These are phyloP conservation scores for Eulithis prunata DNA, from an alignment of 2,888 invertebrate genomes.

Conservation along the genomic window DNA sequence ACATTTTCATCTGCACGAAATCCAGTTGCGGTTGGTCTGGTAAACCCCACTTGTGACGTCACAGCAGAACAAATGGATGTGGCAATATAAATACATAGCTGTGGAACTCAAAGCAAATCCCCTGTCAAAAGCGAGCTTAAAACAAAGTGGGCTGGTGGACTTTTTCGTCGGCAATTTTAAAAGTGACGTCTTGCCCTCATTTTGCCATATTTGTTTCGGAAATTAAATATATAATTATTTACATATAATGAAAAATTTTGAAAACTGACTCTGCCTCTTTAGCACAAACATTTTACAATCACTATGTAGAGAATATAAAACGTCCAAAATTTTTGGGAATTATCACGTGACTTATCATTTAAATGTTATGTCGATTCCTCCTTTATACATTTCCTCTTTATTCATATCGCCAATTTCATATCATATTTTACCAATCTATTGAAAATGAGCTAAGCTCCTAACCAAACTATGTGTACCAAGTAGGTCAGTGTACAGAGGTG, in stretches of 20 bases:
- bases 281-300: no score
- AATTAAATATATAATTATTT: no score
- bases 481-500: constrained; percentile 38
- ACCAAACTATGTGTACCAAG: constrained; percentile 8
- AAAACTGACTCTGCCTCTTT: no score
- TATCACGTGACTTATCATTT: no score
- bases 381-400: no score
- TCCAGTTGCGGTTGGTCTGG: constrained; percentile 2
- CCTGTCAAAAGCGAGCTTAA: constrained; percentile 33
- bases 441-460: not conserved
- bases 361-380: no score
- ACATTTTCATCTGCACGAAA: constrained; percentile 14
- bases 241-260: no score
- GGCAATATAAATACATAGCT: constrained; percentile 10
- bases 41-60: constrained; percentile 8
- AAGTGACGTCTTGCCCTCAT: constrained; percentile 15
- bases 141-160: constrained; percentile 38
- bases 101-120: constrained; percentile 18
- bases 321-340: no score
- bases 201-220: no score
- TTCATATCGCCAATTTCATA: no score
- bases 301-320: no score
- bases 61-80: constrained; percentile 6
- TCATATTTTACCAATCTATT: no score
- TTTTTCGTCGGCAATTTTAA: constrained; percentile 20